These are phyloP conservation scores for Venturia canescens DNA, from an alignment of 1,140 invertebrate species.

Conservation along the genomic window DNA sequence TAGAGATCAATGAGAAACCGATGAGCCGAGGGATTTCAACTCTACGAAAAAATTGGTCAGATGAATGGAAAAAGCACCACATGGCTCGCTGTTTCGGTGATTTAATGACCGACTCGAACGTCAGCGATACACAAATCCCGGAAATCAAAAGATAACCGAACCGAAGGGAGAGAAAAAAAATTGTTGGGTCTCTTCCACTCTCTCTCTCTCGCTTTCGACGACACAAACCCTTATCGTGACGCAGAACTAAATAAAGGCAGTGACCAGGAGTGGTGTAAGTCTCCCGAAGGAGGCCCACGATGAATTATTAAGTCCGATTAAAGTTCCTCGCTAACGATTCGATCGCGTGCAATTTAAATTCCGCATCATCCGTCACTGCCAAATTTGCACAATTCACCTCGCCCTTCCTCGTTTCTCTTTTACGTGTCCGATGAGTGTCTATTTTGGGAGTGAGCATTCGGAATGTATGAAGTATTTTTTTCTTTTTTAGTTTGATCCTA, in stretches of 20 bases:
- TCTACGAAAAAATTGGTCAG: constrained; percentile 12
- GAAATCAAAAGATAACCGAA: background rate
- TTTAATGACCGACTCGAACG: constrained; percentile 21
- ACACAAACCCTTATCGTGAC: background rate
- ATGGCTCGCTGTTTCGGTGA: background rate
- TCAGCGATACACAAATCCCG: constrained; percentile 25
- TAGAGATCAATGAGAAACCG: background rate
- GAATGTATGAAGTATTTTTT: constrained; percentile 5
- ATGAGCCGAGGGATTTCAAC: background rate
- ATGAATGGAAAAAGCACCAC: constrained; percentile 18
- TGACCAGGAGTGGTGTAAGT: background rate
- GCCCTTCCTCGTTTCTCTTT: background rate
- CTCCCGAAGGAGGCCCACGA: background rate
- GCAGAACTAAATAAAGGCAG: constrained; percentile 15
- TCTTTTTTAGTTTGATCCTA: background rate
- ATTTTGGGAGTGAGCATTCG: background rate
- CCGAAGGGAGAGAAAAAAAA: constrained; percentile 13
- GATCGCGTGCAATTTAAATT: constrained; percentile 71
- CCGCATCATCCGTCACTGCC: constrained; percentile 61
- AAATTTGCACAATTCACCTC: constrained; percentile 32
- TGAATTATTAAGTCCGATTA: constrained; percentile 66
- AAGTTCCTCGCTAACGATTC: constrained; percentile 67
- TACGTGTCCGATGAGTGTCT: constrained; percentile 2
- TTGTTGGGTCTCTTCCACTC: background rate
- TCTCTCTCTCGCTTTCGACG: background rate